phyloP scores from a whole-genome alignment of 2,797 vertebrate genomes.

The Spea hammondii region DNA sequence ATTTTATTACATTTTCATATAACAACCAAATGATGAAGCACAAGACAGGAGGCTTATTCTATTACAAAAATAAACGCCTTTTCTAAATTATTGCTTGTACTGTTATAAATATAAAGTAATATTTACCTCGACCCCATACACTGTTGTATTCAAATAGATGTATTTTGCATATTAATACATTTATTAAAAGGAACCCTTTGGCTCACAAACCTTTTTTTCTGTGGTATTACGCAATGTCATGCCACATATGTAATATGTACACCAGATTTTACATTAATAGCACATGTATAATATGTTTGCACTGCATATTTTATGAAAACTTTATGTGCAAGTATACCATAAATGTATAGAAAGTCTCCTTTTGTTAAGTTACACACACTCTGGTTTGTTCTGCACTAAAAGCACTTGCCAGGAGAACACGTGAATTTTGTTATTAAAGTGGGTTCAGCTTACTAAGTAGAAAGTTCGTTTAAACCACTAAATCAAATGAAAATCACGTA shows the following conservation, averaged over 20 bases:
- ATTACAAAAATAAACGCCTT: constrained; percentile 70
- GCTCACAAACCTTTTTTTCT: neutral
- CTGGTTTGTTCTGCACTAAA: neutral
- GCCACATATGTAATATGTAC: neutral
- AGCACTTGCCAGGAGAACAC: neutral
- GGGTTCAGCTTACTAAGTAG: neutral
- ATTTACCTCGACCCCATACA: constrained; percentile 52
- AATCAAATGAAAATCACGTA: too few species aligned
- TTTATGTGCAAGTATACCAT: neutral
- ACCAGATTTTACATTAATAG: neutral
- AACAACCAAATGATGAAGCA: neutral
- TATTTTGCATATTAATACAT: constrained; percentile 26
- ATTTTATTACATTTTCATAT: constrained; percentile 22
- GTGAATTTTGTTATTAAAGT: neutral
- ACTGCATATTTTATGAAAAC: neutral
- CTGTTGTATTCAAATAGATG: constrained; percentile 57
- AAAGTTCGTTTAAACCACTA: neutral
- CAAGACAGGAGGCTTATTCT: constrained; percentile 47
- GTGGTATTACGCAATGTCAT: constrained; percentile 6
- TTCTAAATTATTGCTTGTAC: constrained; percentile 65
- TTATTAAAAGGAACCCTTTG: constrained; percentile 32
- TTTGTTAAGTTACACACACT: too few species aligned
- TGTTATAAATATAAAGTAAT: constrained; percentile 64
- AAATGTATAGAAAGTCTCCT: too few species aligned
- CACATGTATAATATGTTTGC: neutral